A percentile compares a stretch with the other conserved stretches of the same genome.
phyloP scores from a whole-genome alignment of 2,113 vertebrate genomes.

The Microtus pennsylvanicus region DNA sequence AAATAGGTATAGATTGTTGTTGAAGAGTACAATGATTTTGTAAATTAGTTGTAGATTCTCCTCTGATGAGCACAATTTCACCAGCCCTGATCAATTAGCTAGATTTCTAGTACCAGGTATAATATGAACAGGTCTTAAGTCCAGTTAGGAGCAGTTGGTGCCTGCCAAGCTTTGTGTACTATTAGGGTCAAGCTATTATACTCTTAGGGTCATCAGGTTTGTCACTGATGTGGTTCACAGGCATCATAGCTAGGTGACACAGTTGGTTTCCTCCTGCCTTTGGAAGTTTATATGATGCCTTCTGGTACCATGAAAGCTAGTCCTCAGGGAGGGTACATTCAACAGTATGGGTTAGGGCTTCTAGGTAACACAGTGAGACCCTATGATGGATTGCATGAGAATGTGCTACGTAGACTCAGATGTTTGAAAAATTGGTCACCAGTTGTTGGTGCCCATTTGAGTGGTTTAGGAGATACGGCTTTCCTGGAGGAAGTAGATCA shows the following conservation, averaged over 20 bases:
- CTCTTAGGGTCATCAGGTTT: not conserved
- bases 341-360: not conserved
- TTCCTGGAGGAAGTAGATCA: not conserved
- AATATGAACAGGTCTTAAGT: not conserved
- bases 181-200: not conserved
- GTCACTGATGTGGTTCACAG: not conserved
- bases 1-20: not conserved
- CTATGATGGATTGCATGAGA: not conserved
- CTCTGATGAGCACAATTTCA: not conserved
- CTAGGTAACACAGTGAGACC: not conserved
- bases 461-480: not conserved
- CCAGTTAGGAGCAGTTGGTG: not conserved
- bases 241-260: not conserved
- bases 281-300: not conserved
- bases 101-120: not conserved
- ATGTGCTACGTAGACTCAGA: not conserved
- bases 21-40: not conserved
- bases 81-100: not conserved
- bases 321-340: not conserved
- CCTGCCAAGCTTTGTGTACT: not conserved
- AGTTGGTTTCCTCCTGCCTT: not conserved
- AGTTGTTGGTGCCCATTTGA: not conserved
- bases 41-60: not conserved
- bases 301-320: not conserved
- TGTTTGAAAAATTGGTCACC: not conserved